Base-by-base conservation (phyloP, 2,888 invertebrate species). In the Calliscelio sp. region DNA sequence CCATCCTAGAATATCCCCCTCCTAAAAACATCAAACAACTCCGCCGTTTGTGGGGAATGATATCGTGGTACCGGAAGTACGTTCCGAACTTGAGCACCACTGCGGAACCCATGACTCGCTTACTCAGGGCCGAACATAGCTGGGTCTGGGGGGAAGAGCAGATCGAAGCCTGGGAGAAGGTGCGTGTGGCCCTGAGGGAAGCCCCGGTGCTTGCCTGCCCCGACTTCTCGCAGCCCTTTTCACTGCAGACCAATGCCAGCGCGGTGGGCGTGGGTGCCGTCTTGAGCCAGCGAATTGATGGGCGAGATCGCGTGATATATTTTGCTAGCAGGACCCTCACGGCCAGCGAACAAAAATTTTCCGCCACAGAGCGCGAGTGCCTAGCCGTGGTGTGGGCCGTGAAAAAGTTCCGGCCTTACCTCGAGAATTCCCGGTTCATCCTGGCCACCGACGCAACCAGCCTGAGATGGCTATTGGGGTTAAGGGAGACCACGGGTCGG, bases 11-110 rank as follows among this genome's bases (percentile, higher is more conserved):
- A 2, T 46, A 46, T 10, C 44, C 11, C 14, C 7, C 44, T 16
- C 44, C 44, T 1, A 46, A 6, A 8, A 46, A 8, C 1, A 5
- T 10, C 5, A 16, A n/a, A 5, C 44, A 46, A 18, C 14, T 46
- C 2, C 44, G 44, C 16, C n/a, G 44, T 0, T 46, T 46, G 6
- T 16, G 11, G 14, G 44, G 44, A 5, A 46, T 46, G 44, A 2
- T 46, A n/a, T 57, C 57, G 28, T 57, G 57, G 57, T 57, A 57
- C 18, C 25, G 32, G 1, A 14, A 18, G 8, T 57, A 16, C 28
- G 2, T 57, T 1, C 57, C 57, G n/a, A 32, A 57, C 18, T 28
- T 57, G 14, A 32, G 28, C 28, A 57, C 57, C n/a, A 5, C 14
- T 1, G 57, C 57, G n/a, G 57, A 57, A 8, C 57, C 51, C 7